phyloP scores from a whole-genome alignment of 2,797 vertebrate species.

The Pelochelys cantorii region DNA sequence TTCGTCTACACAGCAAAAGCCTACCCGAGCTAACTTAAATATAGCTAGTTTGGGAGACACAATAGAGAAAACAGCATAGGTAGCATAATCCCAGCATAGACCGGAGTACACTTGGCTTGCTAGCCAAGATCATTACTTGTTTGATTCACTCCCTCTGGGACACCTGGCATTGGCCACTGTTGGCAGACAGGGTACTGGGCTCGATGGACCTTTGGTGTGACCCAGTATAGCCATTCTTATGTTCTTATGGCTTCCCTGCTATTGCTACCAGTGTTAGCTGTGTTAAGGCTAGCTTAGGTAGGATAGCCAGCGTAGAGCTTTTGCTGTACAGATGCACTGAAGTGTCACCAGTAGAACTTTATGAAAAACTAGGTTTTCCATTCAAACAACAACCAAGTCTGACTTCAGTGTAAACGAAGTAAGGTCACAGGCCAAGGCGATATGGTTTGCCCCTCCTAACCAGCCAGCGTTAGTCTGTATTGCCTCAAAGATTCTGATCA shows the following conservation, averaged over 20 bases:
- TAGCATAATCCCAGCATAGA: neutral
- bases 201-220: too few species aligned
- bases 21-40: neutral
- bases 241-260: neutral
- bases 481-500: neutral
- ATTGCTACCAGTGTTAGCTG: neutral
- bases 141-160: too few species aligned
- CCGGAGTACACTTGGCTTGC: neutral
- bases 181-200: too few species aligned
- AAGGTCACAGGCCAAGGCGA: neutral
- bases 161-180: too few species aligned
- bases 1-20: neutral
- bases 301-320: neutral
- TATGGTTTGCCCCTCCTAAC: neutral
- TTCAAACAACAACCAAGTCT: neutral
- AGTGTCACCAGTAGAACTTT: neutral
- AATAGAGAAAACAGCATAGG: neutral
- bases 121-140: neutral
- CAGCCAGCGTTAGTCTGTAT: neutral
- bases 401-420: neutral
- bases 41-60: neutral
- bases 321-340: neutral
- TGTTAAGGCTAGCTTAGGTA: neutral
- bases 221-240: too few species aligned
- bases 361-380: neutral